Evolutionary conservation across 2,113 vertebrate genomes (phyloP), one percentile per base, ranked within the genome.

Genomic region (Morphnarchus princeps): DNA sequence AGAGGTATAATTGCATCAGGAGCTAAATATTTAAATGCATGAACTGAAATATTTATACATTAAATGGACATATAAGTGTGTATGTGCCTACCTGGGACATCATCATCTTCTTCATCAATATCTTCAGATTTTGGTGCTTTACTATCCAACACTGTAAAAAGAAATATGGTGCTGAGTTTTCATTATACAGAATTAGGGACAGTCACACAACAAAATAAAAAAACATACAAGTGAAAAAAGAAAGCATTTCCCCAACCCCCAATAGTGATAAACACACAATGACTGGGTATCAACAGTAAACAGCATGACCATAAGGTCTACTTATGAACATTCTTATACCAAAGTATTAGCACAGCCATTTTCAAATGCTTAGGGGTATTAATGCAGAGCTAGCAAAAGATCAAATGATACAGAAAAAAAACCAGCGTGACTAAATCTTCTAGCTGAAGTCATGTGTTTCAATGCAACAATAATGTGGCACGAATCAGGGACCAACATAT

Each of bases 81-180:
- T 18, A n/a, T 61, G 63, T 54, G 85, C 95, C 76, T 98, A 99
- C 99, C 99, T 98, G 99, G 99, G 98, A 99, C 99, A 84, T 99
- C 99, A 78, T 99, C 99, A 94, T 99, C 99, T 95, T 99, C 99
- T 97, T 99, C 99, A 96, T 99, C 99, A 85, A 99, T 99, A 97
- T 99, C 99, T 98, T 99, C 99, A 93, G 98, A 98, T 98, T 99
- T 99, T 85, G 99, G 99, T 96, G 99, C 98, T 98, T 99, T 99
- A 98, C 98, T 99, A 94, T 99, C 99, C 98, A 99, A 98, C 94
- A 98, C 98, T 98, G 52, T 4, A 95, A 97, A 95, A 92, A 81
- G 38, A 95, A 95, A 83, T 36, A 58, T 58, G 19, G 54, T 55
- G 74, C 67, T 19, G 10, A 93, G 70, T 89, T 58, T 43, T 82